phyloP scores from a whole-genome alignment of 92 coral and sea anemone genomes.

The Umimayanthus chanpuru region DNA sequence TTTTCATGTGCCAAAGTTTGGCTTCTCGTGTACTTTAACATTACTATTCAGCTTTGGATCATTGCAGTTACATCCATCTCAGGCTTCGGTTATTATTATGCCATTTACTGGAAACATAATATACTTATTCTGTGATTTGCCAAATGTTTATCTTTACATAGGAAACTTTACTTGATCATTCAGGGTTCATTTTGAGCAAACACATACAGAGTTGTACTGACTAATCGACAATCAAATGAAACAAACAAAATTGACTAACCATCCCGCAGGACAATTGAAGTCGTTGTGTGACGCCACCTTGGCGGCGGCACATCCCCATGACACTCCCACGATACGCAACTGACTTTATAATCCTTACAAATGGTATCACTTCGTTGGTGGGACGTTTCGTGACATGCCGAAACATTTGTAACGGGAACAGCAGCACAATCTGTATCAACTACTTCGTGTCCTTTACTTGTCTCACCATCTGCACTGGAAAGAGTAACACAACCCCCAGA shows the following conservation, averaged over 20 bases:
- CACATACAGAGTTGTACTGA: not conserved
- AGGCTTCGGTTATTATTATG: not conserved
- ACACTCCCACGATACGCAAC: constrained; percentile 29
- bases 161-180: too few species aligned
- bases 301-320: constrained; percentile 64
- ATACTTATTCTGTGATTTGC: not conserved
- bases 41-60: too few species aligned
- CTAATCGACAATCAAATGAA: not conserved
- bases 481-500: not conserved
- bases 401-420: not conserved
- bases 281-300: constrained; percentile 87
- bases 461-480: not conserved
- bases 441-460: not conserved
- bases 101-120: not conserved
- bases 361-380: not conserved
- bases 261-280: constrained; percentile 30
- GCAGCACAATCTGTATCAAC: not conserved
- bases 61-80: not conserved
- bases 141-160: not conserved
- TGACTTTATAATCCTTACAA: constrained; percentile 9
- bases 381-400: not conserved
- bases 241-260: constrained; percentile 31
- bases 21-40: too few species aligned
- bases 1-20: too few species aligned
- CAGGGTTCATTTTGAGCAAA: not conserved